Percentiles rank a stretch among this genome's conserved stretches.
Evolutionary conservation across 2,797 vertebrate genomes (phyloP).

Genomic region (Helostoma temminkii): DNA sequence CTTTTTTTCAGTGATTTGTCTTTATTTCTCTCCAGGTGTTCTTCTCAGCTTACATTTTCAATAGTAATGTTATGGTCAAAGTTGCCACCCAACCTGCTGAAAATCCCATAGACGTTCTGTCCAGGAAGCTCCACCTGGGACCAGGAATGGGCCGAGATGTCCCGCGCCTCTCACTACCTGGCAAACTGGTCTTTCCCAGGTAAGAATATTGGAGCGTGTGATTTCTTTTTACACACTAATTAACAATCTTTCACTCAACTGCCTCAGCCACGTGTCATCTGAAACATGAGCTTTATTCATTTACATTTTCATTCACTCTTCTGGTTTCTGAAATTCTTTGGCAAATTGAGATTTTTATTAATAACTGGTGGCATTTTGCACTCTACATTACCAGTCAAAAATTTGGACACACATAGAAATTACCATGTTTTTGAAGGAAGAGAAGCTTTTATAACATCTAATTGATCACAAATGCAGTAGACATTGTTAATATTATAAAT

Average conservation of each 20-base stretch:
- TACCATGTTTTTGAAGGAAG: too few relatives aligned
- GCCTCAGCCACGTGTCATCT: not conserved
- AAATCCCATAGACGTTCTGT: constrained; percentile 97
- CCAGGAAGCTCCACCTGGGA: constrained; percentile 97
- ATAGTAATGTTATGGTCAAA: constrained; percentile 99
- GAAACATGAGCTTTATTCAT: not conserved
- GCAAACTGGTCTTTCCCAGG: constrained; percentile 99
- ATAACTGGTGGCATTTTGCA: too few relatives aligned
- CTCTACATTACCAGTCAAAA: too few relatives aligned
- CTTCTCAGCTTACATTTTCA: constrained; percentile 99
- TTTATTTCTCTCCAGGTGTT: constrained; percentile 87
- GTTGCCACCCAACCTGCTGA: constrained; percentile 99
- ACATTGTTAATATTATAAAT: too few relatives aligned
- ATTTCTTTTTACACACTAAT: not conserved
- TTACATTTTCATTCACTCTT: too few relatives aligned
- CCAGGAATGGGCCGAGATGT: constrained; percentile 95
- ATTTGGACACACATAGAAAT: too few relatives aligned
- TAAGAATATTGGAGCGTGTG: constrained; percentile 62
- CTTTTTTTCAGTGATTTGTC: not conserved
- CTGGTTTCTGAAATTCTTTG: too few relatives aligned
- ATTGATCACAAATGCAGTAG: too few relatives aligned
- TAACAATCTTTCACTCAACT: not conserved
- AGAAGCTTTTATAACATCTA: too few relatives aligned
- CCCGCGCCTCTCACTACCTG: constrained; percentile 95
- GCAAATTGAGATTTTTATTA: not conserved